Conservation (phyloP, 2,888 invertebrate species). For the Nomada goodeniana region DNA sequence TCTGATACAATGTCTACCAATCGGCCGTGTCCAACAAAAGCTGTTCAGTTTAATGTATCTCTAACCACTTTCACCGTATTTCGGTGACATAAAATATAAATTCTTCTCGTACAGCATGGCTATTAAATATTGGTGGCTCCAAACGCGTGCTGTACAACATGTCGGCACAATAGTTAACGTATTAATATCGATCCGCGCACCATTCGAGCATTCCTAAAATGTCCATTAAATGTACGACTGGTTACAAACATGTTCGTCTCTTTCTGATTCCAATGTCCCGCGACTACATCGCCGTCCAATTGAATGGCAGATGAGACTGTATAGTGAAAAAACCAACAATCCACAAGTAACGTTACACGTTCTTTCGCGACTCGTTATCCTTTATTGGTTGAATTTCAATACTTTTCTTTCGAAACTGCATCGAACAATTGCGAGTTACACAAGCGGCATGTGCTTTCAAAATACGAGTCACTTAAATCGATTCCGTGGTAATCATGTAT, state of each 20-base stretch:
- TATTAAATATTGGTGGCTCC: too few species aligned
- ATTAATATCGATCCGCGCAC: constrained; percentile 23
- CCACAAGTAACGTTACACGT: constrained; percentile 26
- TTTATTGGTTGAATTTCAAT: constrained; percentile 14
- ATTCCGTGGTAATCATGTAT: background rate
- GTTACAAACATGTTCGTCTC: constrained; percentile 23
- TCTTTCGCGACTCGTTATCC: background rate
- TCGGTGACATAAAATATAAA: background rate
- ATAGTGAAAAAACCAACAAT: constrained; percentile 23
- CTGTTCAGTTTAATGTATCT: too few species aligned
- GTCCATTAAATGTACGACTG: constrained; percentile 16
- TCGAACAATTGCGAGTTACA: constrained; percentile 5
- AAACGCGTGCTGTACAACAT: background rate
- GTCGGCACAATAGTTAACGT: constrained; percentile 15
- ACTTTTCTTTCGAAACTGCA: constrained; percentile 8
- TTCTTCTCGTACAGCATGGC: background rate
- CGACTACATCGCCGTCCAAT: constrained; percentile 35
- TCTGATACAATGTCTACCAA: too few species aligned
- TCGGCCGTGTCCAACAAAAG: too few species aligned
- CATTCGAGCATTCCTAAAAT: constrained; percentile 39
- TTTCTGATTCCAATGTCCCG: background rate
- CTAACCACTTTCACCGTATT: background rate
- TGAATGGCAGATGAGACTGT: background rate
- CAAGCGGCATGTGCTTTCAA: constrained; percentile 7
- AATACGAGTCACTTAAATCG: constrained; percentile 34